Percentiles rank a stretch among this genome's conserved stretches.
Evolutionary conservation across 2,888 invertebrate species (phyloP).

Genomic region (Machimus rusticus): DNA sequence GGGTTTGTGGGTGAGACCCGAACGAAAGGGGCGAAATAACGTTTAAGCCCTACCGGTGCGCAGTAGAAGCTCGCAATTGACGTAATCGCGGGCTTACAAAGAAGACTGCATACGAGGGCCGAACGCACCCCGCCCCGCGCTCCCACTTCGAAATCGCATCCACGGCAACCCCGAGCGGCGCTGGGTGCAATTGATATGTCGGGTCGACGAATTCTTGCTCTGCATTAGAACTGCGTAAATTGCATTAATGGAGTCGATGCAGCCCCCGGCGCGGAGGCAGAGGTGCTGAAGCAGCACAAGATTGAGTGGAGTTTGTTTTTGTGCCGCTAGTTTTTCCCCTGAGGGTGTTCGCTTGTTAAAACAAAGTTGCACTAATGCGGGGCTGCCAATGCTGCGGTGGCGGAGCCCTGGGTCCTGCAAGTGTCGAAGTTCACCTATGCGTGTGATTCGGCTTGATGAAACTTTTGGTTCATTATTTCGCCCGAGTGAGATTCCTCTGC

Average conservation of each 20-base stretch:
- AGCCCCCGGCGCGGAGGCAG: neutral
- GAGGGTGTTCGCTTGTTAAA: neutral
- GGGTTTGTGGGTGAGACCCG: neutral
- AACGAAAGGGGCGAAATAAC: neutral
- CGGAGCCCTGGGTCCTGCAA: neutral
- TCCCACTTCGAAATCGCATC: neutral
- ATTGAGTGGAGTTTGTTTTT: slow-evolving; percentile 7
- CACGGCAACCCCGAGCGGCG: neutral
- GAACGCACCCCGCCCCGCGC: neutral
- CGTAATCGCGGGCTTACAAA: slow-evolving; percentile 32
- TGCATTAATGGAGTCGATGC: slow-evolving; percentile 15
- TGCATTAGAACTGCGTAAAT: slow-evolving; percentile 25
- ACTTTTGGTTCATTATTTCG: neutral
- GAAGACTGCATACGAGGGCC: neutral
- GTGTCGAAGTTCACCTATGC: neutral
- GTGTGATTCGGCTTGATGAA: neutral
- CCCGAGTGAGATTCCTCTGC: neutral
- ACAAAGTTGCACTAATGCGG: neutral
- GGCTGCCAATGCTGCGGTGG: neutral
- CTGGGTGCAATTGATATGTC: slow-evolving; percentile 17
- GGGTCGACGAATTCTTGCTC: neutral
- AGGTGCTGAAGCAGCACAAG: neutral
- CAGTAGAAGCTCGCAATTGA: slow-evolving; percentile 14
- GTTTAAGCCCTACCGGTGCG: neutral
- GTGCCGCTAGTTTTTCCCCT: neutral